Base-by-base conservation (phyloP, 2,113 vertebrate species). In the Odocoileus hemionus region DNA sequence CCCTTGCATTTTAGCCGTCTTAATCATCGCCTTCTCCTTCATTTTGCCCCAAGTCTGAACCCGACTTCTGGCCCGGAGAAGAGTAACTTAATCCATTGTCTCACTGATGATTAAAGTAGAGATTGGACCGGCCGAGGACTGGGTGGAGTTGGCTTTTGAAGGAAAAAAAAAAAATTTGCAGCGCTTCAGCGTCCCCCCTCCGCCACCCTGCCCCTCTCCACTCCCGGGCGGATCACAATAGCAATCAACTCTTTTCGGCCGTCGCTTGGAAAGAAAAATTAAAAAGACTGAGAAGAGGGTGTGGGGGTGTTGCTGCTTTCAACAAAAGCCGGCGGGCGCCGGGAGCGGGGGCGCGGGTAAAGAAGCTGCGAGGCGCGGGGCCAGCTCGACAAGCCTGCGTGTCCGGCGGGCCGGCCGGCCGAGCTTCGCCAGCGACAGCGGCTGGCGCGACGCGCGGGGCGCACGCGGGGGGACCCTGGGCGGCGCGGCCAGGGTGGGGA, bases 1-100 rank as follows among this genome's bases (percentile, higher is more conserved):
- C 7, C 99, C 99, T 98, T 99, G 99, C 99, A 99, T 99, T 96
- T 99, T 99, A 2, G 99, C 99, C 2, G 99, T 99, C 98, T 99
- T 99, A 47, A 99, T 99, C 98, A 99, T 99, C 86, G 98, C 99
- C 98, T 99, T 99, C 94, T 99, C 99, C 99, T 99, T 99, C 99
- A 99, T 99, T 52, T 97, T 98, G 61, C 98, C 94, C 91, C 28
- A 33, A 43, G 96, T 61, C 94, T 61, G 96, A 83, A 90, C 80
- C 96, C 52, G 50, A 93, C 98, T 94, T 94, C 85, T 58, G 83
- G 92, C 33, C 55, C 78, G n/a, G 39, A 26, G 55, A 23, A 90
- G 98, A 98, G 98, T 96, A 98, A 98, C 98, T 99, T 98, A 98
- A 98, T 97, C 98, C 98, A 98, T 98, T 93, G 95, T 98, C 97